Percentiles rank a stretch among this genome's conserved stretches.
Conservation (phyloP, 35 echinoderm and acorn worm genomes). For the Ophiothrix spiculata region DNA sequence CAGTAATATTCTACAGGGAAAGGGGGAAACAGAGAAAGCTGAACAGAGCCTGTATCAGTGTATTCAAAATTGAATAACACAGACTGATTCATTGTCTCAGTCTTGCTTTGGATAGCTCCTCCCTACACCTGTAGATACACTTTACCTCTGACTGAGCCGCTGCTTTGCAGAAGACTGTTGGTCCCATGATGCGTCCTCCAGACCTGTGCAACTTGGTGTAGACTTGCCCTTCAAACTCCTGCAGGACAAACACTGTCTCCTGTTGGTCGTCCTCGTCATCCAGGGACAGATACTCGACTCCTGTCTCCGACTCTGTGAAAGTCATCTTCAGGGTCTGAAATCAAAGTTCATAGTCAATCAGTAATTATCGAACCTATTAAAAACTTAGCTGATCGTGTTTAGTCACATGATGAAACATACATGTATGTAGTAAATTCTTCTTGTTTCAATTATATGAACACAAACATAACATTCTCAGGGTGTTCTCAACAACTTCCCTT, state of each 20-base stretch:
- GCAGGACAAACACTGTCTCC: constrained; percentile 79
- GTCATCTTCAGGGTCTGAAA: constrained; percentile 76
- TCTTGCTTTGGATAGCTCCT: not conserved
- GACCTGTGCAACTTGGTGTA: constrained; percentile 45
- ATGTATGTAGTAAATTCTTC: too few relatives aligned
- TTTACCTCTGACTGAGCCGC: constrained; percentile 67
- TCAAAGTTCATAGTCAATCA: too few relatives aligned
- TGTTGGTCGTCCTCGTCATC: constrained; percentile 28
- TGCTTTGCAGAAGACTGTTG: constrained; percentile 64
- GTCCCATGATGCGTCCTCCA: constrained; percentile 60
- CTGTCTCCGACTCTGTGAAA: constrained; percentile 61
- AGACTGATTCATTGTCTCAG: not conserved
- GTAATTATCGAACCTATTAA: too few relatives aligned
- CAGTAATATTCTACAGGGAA: not conserved
- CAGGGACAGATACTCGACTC: constrained; percentile 59
- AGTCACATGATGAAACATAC: too few relatives aligned
- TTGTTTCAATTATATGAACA: too few relatives aligned
- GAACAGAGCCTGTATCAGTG: not conserved
- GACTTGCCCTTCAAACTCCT: constrained; percentile 71
- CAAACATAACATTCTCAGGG: too few relatives aligned
- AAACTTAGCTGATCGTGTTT: too few relatives aligned
- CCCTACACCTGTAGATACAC: not conserved
- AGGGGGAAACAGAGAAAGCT: not conserved
- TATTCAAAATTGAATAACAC: not conserved
- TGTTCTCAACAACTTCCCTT: too few relatives aligned